Conservation (phyloP, 2,888 invertebrate genomes). For the Chymomyza amoena region DNA sequence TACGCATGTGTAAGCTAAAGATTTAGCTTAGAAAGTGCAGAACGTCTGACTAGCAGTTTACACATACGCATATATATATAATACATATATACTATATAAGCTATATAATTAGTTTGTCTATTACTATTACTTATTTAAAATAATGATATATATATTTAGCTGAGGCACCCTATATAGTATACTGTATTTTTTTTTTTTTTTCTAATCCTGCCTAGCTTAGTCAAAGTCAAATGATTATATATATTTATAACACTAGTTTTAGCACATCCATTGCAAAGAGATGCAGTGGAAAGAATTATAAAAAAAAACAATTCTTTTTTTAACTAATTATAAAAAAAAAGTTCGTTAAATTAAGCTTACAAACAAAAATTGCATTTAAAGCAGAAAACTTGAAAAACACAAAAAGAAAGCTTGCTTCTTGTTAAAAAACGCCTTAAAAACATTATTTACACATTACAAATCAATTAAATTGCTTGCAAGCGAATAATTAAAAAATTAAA, state of each 20-base stretch:
- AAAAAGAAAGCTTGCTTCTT: conserved; percentile 39
- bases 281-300: not conserved
- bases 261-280: not conserved
- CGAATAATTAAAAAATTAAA: conserved; percentile 1
- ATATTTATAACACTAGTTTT: conserved; percentile 5
- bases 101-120: conserved; percentile 17
- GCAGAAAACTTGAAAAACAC: not conserved
- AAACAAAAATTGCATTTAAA: not conserved
- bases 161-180: conserved; percentile 16
- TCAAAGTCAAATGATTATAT: conserved; percentile 11
- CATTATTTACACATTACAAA: conserved; percentile 41
- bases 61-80: not conserved
- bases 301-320: not conserved
- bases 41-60: conserved; percentile 36
- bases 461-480: conserved; percentile 14
- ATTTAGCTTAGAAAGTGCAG: conserved; percentile 32
- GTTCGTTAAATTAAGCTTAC: not conserved
- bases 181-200: conserved; percentile 4
- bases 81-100: conserved; percentile 3
- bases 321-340: not conserved
- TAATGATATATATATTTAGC: conserved; percentile 9
- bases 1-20: conserved; percentile 36
- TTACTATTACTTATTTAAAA: conserved; percentile 5
- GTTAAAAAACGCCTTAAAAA: conserved; percentile 57
- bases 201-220: conserved; percentile 8